Base-by-base conservation (phyloP, 1,140 invertebrate species). In the Pygmarrhopalites habei region DNA sequence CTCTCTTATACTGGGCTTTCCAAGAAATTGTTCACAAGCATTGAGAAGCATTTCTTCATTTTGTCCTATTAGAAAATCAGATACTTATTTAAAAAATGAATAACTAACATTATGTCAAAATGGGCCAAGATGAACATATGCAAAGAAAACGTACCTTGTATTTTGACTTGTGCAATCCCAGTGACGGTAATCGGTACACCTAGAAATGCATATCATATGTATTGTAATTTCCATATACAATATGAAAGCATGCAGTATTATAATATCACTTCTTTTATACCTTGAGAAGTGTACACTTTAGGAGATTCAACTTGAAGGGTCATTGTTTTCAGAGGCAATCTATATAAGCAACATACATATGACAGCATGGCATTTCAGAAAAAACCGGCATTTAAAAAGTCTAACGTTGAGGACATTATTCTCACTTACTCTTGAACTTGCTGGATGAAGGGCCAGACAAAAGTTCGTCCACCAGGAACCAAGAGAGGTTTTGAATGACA, bases 121-220 rank as follows among this genome's bases (percentile, higher is more conserved):
- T n/a, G n/a, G n/a, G n/a, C n/a, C n/a, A n/a, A n/a, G n/a, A n/a
- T n/a, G n/a, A n/a, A n/a, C n/a, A n/a, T n/a, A n/a, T n/a, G n/a
- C n/a, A n/a, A n/a, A n/a, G n/a, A n/a, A n/a, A n/a, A n/a, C n/a
- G n/a, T n/a, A 1, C 94, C 93, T 79, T 97, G 93, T 66, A 98
- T 93, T 79, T 97, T 98, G 0, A 98, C 92, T 88, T 92, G 94
- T 53, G 94, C 94, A 73, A 97, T 94, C 66, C 94, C 94, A 39
- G 93, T 96, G 14, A 98, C 93, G 39, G 92, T 95, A 75, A 98
- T 94, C 17, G 95, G 91, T 30, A 98, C 95, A 58, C 95, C n/a
- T n/a, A n/a, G n/a, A n/a, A n/a, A n/a, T n/a, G n/a, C n/a, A n/a
- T n/a, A n/a, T n/a, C n/a, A n/a, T n/a, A n/a, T n/a, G n/a, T n/a